These are phyloP conservation scores for Mylabris phalerata DNA, from an alignment of 1,140 invertebrate species.

Conservation along the genomic window DNA sequence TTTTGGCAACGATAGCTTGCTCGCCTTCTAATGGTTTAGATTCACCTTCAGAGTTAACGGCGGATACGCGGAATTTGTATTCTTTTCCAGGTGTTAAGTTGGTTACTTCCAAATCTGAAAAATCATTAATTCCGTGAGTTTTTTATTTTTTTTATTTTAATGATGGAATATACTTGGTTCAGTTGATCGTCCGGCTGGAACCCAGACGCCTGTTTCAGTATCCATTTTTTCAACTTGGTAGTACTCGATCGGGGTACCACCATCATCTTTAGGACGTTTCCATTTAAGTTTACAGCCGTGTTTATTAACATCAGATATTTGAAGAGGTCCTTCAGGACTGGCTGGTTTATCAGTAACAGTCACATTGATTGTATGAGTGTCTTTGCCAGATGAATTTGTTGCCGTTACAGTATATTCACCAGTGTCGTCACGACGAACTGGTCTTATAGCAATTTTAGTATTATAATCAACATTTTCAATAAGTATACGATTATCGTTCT, in stretches of 20 bases:
- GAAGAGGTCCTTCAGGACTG: slow-evolving; percentile 81
- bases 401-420: slow-evolving; percentile 86
- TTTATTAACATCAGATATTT: slow-evolving; percentile 85
- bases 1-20: slow-evolving; percentile 85
- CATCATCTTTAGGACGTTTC: slow-evolving; percentile 87
- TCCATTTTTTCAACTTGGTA: slow-evolving; percentile 94
- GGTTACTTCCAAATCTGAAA: slow-evolving; percentile 68
- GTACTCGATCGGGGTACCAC: slow-evolving; percentile 81
- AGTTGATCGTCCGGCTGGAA: slow-evolving; percentile 75
- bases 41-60: slow-evolving; percentile 94
- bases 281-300: slow-evolving; percentile 91
- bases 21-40: slow-evolving; percentile 88
- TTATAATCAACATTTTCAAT: slow-evolving; percentile 84
- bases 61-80: slow-evolving; percentile 91
- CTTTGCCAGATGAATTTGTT: slow-evolving; percentile 78
- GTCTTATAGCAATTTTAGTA: slow-evolving; percentile 78
- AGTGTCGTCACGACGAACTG: slow-evolving; percentile 70
- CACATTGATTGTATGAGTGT: slow-evolving; percentile 83
- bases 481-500: slow-evolving; percentile 52
- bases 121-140: background rate
- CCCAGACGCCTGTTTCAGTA: slow-evolving; percentile 88
- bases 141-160: background rate
- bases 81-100: slow-evolving; percentile 85
- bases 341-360: slow-evolving; percentile 86
- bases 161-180: slow-evolving; percentile 56